A percentile compares a stretch with the other conserved stretches of the same genome.
Evolutionary conservation across 2,797 vertebrate genomes (phyloP).

Genomic region (Coranthus polyacanthus): DNA sequence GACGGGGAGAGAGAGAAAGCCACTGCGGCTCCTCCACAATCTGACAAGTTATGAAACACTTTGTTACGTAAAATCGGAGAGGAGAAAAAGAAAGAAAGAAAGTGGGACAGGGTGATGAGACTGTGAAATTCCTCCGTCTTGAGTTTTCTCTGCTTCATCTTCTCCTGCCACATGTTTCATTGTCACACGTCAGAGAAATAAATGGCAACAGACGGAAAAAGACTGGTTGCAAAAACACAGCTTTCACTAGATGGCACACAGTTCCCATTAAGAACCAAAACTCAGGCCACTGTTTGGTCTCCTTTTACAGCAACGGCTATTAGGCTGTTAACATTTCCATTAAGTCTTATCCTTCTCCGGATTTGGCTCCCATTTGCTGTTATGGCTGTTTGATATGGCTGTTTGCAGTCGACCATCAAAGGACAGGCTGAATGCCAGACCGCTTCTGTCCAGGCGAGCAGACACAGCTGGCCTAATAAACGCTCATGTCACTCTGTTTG

Average conservation of each 20-base stretch:
- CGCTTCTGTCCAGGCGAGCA: constrained; percentile 33
- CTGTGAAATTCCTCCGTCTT: constrained; percentile 39
- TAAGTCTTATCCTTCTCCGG: constrained; percentile 19
- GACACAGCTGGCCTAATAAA: constrained; percentile 64
- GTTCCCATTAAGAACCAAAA: constrained; percentile 3
- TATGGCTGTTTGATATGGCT: constrained; percentile 45
- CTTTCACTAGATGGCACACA: constrained; percentile 36
- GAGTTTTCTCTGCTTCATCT: constrained; percentile 17
- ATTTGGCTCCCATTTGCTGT: constrained; percentile 36
- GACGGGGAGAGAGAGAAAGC: constrained; percentile 21
- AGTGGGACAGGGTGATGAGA: constrained; percentile 48
- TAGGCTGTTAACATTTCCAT: constrained; percentile 48
- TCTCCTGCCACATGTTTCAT: not conserved
- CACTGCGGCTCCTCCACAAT: constrained; percentile 61
- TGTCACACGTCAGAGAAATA: constrained; percentile 1
- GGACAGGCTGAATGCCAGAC: constrained; percentile 55
- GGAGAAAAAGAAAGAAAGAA: constrained; percentile 19
- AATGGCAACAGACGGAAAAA: not conserved
- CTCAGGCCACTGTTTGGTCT: constrained; percentile 7
- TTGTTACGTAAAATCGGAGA: constrained; percentile 70
- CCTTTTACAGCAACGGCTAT: constrained; percentile 28
- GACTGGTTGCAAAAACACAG: not conserved
- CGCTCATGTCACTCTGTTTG: constrained; percentile 47
- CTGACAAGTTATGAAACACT: constrained; percentile 79
- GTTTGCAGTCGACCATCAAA: constrained; percentile 60